These are phyloP conservation scores for Sturnira hondurensis DNA, from an alignment of 2,113 vertebrate genomes.

Conservation along the genomic window DNA sequence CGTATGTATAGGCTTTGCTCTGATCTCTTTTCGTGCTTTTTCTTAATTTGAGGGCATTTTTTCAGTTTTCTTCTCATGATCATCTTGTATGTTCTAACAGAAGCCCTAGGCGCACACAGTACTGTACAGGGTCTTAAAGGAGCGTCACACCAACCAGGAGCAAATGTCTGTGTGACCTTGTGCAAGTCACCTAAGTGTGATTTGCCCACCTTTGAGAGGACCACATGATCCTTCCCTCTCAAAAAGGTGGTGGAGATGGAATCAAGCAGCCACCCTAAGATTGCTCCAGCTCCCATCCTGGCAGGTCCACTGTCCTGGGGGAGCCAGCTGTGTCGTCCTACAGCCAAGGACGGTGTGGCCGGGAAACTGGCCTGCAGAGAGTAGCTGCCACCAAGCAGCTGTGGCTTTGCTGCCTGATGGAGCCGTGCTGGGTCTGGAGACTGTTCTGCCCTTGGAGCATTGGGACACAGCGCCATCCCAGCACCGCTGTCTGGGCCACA, in stretches of 20 bases:
- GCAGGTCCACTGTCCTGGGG: background rate
- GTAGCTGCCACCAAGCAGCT: background rate
- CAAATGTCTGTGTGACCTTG: background rate
- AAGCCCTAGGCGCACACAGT: too few species aligned
- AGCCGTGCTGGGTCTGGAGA: background rate
- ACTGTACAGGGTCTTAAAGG: background rate
- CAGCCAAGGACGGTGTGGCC: background rate
- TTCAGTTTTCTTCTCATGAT: background rate
- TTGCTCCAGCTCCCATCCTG: background rate
- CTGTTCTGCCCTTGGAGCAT: background rate
- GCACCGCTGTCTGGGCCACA: background rate
- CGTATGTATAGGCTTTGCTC: background rate
- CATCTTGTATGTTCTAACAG: fast-evolving
- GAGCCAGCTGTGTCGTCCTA: background rate
- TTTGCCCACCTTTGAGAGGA: background rate
- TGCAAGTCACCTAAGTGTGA: background rate
- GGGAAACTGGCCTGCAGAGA: background rate
- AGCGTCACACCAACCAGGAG: background rate
- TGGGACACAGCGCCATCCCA: background rate
- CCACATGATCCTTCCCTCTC: background rate
- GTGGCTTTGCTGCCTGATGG: background rate
- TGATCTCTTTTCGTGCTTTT: background rate
- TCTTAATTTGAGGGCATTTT: background rate
- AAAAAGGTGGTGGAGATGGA: background rate
- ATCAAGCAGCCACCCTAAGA: background rate